These are phyloP conservation scores for Drosophila busckii DNA, from an alignment of 1,140 invertebrate species.

Conservation along the genomic window DNA sequence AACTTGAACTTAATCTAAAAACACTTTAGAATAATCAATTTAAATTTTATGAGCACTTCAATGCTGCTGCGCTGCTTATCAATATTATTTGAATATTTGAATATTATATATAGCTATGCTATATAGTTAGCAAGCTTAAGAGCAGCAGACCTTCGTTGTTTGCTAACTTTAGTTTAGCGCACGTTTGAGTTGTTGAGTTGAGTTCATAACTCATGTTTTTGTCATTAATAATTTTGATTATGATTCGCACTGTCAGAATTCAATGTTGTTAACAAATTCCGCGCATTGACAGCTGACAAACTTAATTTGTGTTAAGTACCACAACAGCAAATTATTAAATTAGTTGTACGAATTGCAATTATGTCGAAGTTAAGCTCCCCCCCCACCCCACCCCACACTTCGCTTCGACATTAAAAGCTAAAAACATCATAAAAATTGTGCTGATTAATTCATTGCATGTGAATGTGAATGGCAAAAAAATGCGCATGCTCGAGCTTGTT, in stretches of 20 bases:
- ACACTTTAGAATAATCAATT: no score
- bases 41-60: no score
- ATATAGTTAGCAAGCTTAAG: no score
- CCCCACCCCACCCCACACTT: not conserved
- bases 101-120: not conserved
- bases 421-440: conserved; percentile 43
- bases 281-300: conserved; percentile 71
- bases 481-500: no score
- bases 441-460: conserved; percentile 71
- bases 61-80: not conserved
- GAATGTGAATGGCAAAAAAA: no score
- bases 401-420: conserved; percentile 15
- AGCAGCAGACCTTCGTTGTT: not conserved
- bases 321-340: conserved; percentile 66
- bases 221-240: conserved; percentile 70
- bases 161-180: conserved; percentile 15
- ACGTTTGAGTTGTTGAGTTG: not conserved
- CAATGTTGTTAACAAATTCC: conserved; percentile 76
- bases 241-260: conserved; percentile 66
- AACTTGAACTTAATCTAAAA: no score
- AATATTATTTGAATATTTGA: not conserved
- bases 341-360: conserved; percentile 73
- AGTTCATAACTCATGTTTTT: conserved; percentile 69
- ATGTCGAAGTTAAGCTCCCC: conserved; percentile 12
- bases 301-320: conserved; percentile 57